Base-by-base conservation (phyloP, 2,113 vertebrate species). In the Dissostichus mawsoni region DNA sequence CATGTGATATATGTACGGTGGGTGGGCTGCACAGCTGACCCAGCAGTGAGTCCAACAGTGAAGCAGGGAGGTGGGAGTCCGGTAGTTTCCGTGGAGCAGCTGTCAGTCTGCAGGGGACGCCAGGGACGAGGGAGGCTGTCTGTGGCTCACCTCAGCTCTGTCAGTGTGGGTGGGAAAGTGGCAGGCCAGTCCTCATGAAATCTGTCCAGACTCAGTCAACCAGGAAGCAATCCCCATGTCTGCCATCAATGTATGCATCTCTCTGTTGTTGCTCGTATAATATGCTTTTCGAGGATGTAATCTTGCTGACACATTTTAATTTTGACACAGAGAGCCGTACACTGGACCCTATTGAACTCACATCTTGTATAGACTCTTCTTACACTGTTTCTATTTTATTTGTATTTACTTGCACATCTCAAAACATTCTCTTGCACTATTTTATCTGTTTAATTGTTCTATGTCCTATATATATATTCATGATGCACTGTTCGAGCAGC, bases 11-110 rank as follows among this genome's bases (percentile, higher is more conserved):
- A 17, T 79, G 58, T 65, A 13, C 47, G 33, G 57, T 86, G 74
- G 81, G 83, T 85, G 89, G 85, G 56, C 79, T 88, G 53, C 61
- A 73, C 55, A 77, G 53, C 52, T 74, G 80, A 82, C 5, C 67
- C 50, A 53, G 70, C 64, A 53, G 48, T 67, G n/a, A 48, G 71
- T 80, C n/a, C 29, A 51, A 71, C 44, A 41, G 18, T 80, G 16
- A n/a, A 51, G 68, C 44, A 41, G 23, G 23, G 57, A 63, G 20
- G 23, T 47, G 50, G 57, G 48, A 16, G 53, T n/a, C 0, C 45
- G 53, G 36, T 45, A 18, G 44, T 76, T 87, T 84, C 41, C 11
- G 13, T 80, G 44, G 51, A 69, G 33, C 62, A 59, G 20, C 53
- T 77, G 72, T 81, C 71, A 69, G 25, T 74, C 64, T 67, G 45